phyloP scores from a whole-genome alignment of 2,113 vertebrate species.

The Embiotoca jacksoni region DNA sequence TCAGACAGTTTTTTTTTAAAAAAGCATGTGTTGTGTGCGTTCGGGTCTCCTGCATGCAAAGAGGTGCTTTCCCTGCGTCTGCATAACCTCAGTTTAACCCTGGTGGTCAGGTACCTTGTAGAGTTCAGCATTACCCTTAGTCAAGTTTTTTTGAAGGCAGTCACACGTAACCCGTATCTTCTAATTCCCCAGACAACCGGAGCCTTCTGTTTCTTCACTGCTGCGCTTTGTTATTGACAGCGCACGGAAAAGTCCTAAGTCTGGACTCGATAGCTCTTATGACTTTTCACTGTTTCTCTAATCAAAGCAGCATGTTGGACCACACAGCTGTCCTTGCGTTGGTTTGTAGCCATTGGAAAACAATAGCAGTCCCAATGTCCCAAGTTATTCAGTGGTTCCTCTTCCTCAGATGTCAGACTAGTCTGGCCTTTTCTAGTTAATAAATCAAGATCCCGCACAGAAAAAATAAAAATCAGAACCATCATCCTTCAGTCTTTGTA shows the following conservation, averaged over 20 bases:
- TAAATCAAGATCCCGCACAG: slow-evolving; percentile 36
- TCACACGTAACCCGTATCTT: slow-evolving; percentile 48
- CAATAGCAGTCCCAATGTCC: slow-evolving; percentile 50
- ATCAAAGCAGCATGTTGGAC: slow-evolving; percentile 75
- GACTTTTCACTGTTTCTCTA: slow-evolving; percentile 72
- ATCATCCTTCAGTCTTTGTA: not conserved
- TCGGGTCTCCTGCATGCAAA: slow-evolving; percentile 74
- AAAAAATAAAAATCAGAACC: slow-evolving; percentile 1
- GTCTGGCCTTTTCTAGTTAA: slow-evolving; percentile 22
- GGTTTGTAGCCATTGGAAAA: slow-evolving; percentile 58
- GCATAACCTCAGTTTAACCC: slow-evolving; percentile 62
- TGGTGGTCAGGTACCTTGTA: slow-evolving; percentile 48
- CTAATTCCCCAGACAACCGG: slow-evolving; percentile 60
- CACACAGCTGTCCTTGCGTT: slow-evolving; percentile 69
- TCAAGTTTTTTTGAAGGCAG: slow-evolving; percentile 48
- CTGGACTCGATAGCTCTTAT: slow-evolving; percentile 56
- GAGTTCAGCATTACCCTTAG: slow-evolving; percentile 65
- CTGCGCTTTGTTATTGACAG: slow-evolving; percentile 59
- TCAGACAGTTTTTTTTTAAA: slow-evolving; percentile 42
- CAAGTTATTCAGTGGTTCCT: slow-evolving; percentile 40
- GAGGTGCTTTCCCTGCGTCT: slow-evolving; percentile 44
- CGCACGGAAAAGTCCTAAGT: slow-evolving; percentile 39
- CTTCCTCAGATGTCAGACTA: slow-evolving; percentile 35
- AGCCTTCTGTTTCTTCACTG: slow-evolving; percentile 70
- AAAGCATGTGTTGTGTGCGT: slow-evolving; percentile 49